Percentiles rank a stretch among this genome's conserved stretches.
phyloP scores from a whole-genome alignment of 2,888 invertebrate genomes.

The Sesia apiformis region DNA sequence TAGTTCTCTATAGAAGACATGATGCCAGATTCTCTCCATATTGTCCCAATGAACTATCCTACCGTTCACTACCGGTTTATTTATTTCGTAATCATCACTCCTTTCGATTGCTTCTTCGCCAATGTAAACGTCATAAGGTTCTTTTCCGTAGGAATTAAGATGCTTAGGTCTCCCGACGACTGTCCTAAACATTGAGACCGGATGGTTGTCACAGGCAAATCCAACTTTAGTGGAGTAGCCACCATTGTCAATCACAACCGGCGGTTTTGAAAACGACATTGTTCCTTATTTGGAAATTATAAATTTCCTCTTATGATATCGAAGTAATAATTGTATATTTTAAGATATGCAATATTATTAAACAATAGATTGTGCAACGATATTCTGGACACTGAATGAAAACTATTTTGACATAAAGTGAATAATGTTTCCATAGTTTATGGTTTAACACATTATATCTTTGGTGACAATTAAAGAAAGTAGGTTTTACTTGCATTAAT shows the following conservation, averaged over 20 bases:
- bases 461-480: no score
- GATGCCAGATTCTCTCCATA: slow-evolving; percentile 59
- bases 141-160: slow-evolving; percentile 33
- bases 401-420: no score
- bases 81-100: slow-evolving; percentile 31
- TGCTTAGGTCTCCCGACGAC: slow-evolving; percentile 47
- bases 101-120: slow-evolving; percentile 37
- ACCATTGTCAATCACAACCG: slow-evolving; percentile 52
- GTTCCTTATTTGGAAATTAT: no score
- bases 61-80: slow-evolving; percentile 34
- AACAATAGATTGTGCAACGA: no score
- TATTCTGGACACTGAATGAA: no score
- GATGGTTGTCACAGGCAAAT: slow-evolving; percentile 59
- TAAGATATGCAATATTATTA: no score
- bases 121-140: slow-evolving; percentile 44
- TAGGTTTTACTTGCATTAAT: no score
- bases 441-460: no score
- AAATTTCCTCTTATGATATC: no score
- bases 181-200: slow-evolving; percentile 49
- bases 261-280: slow-evolving; percentile 50
- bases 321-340: no score
- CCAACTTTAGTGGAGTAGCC: slow-evolving; percentile 52
- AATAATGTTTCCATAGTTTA: no score
- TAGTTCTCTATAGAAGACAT: slow-evolving; percentile 47
- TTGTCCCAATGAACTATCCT: slow-evolving; percentile 54